phyloP scores from a whole-genome alignment of 2,797 vertebrate species.

The Chromis chromis region DNA sequence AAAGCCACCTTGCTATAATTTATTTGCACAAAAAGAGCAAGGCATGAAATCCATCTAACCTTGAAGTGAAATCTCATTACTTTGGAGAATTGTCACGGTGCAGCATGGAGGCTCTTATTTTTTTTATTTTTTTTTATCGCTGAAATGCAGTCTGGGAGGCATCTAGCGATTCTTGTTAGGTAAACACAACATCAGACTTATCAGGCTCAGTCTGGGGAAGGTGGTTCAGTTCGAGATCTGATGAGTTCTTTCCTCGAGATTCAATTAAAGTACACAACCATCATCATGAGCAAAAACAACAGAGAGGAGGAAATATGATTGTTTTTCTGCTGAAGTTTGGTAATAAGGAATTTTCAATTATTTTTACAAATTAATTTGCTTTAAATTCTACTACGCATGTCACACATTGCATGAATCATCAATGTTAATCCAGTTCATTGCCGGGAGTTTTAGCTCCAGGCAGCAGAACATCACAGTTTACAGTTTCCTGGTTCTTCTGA shows the following conservation, averaged over 20 bases:
- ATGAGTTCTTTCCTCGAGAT: constrained; percentile 18
- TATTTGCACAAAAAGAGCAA: constrained; percentile 59
- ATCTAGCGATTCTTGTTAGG: constrained; percentile 53
- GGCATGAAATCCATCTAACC: constrained; percentile 71
- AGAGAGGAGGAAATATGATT: background rate
- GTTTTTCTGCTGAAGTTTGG: background rate
- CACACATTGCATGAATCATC: constrained; percentile 11
- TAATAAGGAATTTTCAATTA: background rate
- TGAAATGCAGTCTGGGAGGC: constrained; percentile 59
- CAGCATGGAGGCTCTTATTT: constrained; percentile 57
- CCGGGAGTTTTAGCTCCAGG: constrained; percentile 6
- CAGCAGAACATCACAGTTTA: constrained; percentile 16
- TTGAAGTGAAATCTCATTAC: constrained; percentile 76
- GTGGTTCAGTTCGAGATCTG: constrained; percentile 32
- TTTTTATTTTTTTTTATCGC: constrained; percentile 43
- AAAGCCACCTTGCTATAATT: constrained; percentile 32
- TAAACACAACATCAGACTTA: constrained; percentile 61
- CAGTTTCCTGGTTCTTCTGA: constrained; percentile 5
- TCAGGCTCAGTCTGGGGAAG: constrained; percentile 41
- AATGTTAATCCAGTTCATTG: constrained; percentile 12
- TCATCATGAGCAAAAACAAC: background rate
- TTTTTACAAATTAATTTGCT: background rate
- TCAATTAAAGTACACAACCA: background rate
- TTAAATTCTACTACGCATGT: background rate
- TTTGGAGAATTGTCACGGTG: constrained; percentile 64